These are phyloP conservation scores for Nemotelus pantherinus DNA, from an alignment of 2,888 invertebrate genomes.

Conservation along the genomic window DNA sequence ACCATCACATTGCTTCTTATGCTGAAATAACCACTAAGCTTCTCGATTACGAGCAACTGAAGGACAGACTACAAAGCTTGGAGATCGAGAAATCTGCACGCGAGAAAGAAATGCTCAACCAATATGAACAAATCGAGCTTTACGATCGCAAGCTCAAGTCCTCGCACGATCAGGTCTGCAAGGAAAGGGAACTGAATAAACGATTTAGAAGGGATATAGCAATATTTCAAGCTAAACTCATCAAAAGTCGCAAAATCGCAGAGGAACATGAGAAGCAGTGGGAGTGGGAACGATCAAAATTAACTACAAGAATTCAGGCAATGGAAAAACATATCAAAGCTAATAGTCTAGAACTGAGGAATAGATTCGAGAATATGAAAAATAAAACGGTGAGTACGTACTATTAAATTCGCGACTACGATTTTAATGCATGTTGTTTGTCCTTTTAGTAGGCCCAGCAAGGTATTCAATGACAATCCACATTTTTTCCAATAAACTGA, in stretches of 20 bases:
- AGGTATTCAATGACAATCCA: no score
- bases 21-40: constrained; percentile 51
- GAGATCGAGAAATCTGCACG: not conserved
- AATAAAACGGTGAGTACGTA: constrained; percentile 79
- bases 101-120: not conserved
- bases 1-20: constrained; percentile 49
- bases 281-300: constrained; percentile 56
- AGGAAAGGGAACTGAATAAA: constrained; percentile 48
- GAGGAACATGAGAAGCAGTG: constrained; percentile 53
- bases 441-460: no score
- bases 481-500: no score
- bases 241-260: constrained; percentile 52
- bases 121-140: constrained; percentile 11
- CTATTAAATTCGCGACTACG: not conserved
- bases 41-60: not conserved
- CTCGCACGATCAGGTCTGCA: constrained; percentile 26
- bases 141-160: constrained; percentile 31
- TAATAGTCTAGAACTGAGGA: constrained; percentile 72
- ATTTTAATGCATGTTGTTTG: not conserved
- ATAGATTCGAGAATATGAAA: constrained; percentile 81
- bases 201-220: constrained; percentile 57
- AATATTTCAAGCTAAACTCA: constrained; percentile 61
- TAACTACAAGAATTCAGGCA: constrained; percentile 52
- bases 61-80: not conserved
- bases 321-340: constrained; percentile 61